Evolutionary conservation across 2,113 vertebrate genomes (phyloP).

Genomic region (Uropsilus gracilis): DNA sequence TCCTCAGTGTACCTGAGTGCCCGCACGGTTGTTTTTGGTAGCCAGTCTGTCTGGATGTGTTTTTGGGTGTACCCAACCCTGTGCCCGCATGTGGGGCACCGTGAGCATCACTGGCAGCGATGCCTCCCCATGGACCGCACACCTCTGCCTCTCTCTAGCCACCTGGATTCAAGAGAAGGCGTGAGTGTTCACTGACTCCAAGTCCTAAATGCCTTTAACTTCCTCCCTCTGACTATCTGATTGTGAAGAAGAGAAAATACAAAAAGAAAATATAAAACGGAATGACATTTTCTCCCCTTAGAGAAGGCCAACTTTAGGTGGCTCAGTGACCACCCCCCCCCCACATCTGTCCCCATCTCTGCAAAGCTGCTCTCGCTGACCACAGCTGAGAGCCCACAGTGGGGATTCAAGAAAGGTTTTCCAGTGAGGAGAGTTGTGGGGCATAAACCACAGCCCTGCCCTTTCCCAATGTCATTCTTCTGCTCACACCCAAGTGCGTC

Average conservation of each 20-base stretch:
- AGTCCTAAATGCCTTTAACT: background rate
- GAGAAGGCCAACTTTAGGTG: background rate
- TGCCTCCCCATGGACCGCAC: accelerated
- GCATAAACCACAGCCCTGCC: background rate
- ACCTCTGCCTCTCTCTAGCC: background rate
- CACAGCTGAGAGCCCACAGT: background rate
- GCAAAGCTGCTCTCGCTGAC: background rate
- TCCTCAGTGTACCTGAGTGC: too few relatives aligned
- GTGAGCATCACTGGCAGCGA: accelerated
- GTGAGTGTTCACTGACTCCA: background rate
- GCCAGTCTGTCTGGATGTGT: too few relatives aligned
- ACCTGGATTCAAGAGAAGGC: background rate
- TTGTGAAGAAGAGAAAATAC: background rate
- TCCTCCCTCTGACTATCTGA: background rate
- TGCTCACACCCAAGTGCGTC: background rate
- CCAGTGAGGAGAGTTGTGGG: background rate
- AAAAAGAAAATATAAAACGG: background rate
- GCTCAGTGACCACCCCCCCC: background rate
- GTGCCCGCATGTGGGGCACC: too few relatives aligned
- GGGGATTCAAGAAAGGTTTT: background rate
- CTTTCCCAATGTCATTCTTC: too few relatives aligned
- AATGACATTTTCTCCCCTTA: background rate
- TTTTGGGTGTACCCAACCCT: too few relatives aligned
- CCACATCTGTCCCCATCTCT: background rate
- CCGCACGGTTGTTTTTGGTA: too few relatives aligned